Conservation (phyloP, 1,140 invertebrate species). For the Eupeodes corollae region DNA sequence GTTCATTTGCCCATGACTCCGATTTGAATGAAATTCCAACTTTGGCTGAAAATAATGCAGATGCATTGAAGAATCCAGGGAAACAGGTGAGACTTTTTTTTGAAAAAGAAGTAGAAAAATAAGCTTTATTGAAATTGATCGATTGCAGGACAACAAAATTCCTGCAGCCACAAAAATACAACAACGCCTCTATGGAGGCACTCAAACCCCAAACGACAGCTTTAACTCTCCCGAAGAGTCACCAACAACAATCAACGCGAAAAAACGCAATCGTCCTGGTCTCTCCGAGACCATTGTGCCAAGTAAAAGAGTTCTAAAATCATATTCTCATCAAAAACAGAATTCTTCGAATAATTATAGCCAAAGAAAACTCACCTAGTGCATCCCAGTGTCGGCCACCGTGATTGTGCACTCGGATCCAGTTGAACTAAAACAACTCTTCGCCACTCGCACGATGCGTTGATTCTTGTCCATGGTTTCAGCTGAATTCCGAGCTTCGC, state of each 20-base stretch:
- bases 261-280: constrained; percentile 65
- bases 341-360: constrained; percentile 20
- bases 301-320: constrained; percentile 73
- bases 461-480: constrained; percentile 4
- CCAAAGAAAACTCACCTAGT: constrained; percentile 15
- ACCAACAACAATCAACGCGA: constrained; percentile 19
- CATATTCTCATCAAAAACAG: constrained; percentile 49
- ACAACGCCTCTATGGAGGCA: not conserved
- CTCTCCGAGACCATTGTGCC: constrained; percentile 65
- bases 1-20: constrained; percentile 84
- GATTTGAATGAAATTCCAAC: constrained; percentile 46
- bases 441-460: constrained; percentile 17
- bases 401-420: constrained; percentile 14
- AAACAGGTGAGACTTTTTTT: too few species aligned
- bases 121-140: constrained; percentile 1
- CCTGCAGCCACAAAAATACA: not conserved
- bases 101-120: not conserved
- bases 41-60: not conserved
- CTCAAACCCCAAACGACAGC: not conserved
- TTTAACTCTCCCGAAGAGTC: not conserved
- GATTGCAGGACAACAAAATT: not conserved
- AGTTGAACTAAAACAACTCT: constrained; percentile 12
- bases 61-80: not conserved
- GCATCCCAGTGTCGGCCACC: constrained; percentile 18
- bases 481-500: not conserved